Percentiles rank a stretch among this genome's conserved stretches.
phyloP scores from a whole-genome alignment of 64 coral and sea anemone genomes.

The Stichodactyla mertensii region DNA sequence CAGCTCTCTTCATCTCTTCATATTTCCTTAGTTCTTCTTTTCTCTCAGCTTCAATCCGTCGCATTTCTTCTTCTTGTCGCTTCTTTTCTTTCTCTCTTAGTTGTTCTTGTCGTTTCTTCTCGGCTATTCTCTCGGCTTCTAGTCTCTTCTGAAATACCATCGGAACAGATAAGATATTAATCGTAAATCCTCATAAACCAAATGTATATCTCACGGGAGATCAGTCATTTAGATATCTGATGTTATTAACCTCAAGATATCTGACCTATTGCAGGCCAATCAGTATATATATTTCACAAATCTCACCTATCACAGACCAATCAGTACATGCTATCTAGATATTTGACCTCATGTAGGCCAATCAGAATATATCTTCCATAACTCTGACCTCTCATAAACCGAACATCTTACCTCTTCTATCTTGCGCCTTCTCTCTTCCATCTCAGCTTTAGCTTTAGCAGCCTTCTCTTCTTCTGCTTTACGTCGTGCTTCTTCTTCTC shows the following conservation, averaged over 20 bases:
- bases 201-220: too few species aligned
- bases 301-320: too few species aligned
- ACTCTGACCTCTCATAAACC: background rate
- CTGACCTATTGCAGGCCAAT: too few species aligned
- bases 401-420: background rate
- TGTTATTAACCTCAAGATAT: too few species aligned
- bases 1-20: constrained; percentile 14
- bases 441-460: constrained; percentile 20
- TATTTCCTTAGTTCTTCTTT: constrained; percentile 17
- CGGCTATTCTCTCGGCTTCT: constrained; percentile 37
- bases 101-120: constrained; percentile 24
- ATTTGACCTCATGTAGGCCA: background rate
- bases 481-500: constrained; percentile 2
- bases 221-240: too few species aligned
- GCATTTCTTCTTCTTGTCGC: constrained; percentile 44
- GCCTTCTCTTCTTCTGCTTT: constrained; percentile 32
- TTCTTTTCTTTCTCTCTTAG: constrained; percentile 35
- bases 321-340: too few species aligned
- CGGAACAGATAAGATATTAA: background rate
- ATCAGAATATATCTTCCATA: background rate
- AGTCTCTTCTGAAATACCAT: background rate
- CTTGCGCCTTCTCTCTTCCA: constrained; percentile 25
- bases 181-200: background rate
- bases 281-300: too few species aligned
- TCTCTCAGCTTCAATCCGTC: constrained; percentile 9